Evolutionary conservation across 2,113 vertebrate genomes (phyloP), one percentile per base, ranked within the genome.

Genomic region (Athene cunicularia): DNA sequence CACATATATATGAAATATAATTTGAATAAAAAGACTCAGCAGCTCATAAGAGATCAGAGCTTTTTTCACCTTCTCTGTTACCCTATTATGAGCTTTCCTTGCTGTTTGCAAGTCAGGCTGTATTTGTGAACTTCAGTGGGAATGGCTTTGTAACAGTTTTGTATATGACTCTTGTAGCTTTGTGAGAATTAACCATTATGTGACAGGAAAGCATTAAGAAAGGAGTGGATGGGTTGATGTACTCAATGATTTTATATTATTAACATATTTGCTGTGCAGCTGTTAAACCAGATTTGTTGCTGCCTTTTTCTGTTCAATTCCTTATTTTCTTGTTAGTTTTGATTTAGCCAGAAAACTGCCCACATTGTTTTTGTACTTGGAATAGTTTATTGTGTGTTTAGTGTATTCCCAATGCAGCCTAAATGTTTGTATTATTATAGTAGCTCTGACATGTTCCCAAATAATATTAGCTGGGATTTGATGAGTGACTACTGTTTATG

Each of bases 371-470:
- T 86, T 85, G 15, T 80, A 41, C 45, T 64, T 0, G 0, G 39
- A 79, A 58, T 83, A 60, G 53, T 88, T 93, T 86, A 35, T 80
- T 88, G 32, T 85, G 67, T 66, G n/a, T 90, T 93, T 93, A 64
- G 66, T 26, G 22, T 71, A 82, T 84, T 96, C 66, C 89, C 81
- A 85, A 70, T 67, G 50, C 1, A 27, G 19, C 28, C 72, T 79
- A 75, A 72, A 82, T 68, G n/a, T 67, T 56, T 82, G 43, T 71
- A 53, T 79, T 95, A 72, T 91, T 94, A 22, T 58, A 66, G 70
- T 79, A 95, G 83, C 60, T 95, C 62, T 84, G 77, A 94, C 70
- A 81, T 89, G 64, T 80, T 95, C 83, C 88, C 68, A 95, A 91
- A 85, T 94, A 85, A 68, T 84, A 70, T 94, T 95, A 97, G 52